These are phyloP conservation scores for Apostichopus japonicus DNA, from an alignment of 35 echinoderm and acorn worm species.

Conservation along the genomic window DNA sequence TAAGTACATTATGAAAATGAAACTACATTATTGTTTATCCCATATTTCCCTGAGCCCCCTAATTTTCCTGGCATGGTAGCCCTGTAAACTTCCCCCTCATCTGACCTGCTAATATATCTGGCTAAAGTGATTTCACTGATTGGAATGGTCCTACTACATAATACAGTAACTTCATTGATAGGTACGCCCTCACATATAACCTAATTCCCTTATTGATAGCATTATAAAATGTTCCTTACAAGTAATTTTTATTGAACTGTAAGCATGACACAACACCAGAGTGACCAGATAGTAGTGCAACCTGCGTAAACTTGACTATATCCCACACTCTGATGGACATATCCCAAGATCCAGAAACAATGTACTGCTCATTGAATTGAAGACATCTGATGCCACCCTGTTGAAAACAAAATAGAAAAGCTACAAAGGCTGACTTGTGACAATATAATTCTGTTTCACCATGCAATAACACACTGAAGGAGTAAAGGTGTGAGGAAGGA, in stretches of 20 bases:
- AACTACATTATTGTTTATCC: too few relatives aligned
- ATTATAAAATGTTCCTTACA: conserved; percentile 77
- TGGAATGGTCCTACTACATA: too few relatives aligned
- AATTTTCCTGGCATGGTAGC: too few relatives aligned
- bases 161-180: too few relatives aligned
- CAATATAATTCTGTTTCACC: neutral
- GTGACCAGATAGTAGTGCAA: conserved; percentile 86
- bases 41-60: too few relatives aligned
- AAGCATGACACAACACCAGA: conserved; percentile 86
- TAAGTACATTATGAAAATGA: too few relatives aligned
- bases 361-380: conserved; percentile 80
- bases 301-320: conserved; percentile 74
- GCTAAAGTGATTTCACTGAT: too few relatives aligned
- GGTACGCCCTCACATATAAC: too few relatives aligned
- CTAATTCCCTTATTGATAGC: neutral
- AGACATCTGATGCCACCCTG: conserved; percentile 95
- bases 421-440: neutral
- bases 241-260: conserved; percentile 68
- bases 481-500: too few relatives aligned
- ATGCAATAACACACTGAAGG: too few relatives aligned
- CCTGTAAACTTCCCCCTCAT: too few relatives aligned
- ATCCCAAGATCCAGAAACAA: conserved; percentile 96
- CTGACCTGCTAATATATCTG: too few relatives aligned
- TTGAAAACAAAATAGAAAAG: neutral
- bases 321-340: conserved; percentile 95